Conservation (phyloP, 2,888 invertebrate genomes). For the Mimas tiliae region DNA sequence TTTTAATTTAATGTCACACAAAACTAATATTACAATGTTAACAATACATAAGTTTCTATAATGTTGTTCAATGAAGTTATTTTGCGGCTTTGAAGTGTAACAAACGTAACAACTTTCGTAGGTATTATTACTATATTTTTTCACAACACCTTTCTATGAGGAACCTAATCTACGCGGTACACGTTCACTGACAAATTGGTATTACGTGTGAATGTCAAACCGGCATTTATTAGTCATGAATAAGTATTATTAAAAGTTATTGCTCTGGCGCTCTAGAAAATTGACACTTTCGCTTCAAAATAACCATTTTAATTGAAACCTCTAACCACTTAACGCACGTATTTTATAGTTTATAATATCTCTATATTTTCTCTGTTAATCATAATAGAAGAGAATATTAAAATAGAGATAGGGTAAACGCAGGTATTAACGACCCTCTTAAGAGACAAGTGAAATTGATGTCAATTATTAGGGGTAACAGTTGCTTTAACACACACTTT, state of each 20-base stretch:
- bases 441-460: no score
- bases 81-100: slow-evolving; percentile 2
- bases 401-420: no score
- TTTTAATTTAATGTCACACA: no score
- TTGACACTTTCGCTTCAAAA: slow-evolving; percentile 21
- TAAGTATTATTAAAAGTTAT: slow-evolving; percentile 25
- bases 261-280: slow-evolving; percentile 1
- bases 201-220: slow-evolving; percentile 23
- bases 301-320: slow-evolving; percentile 8
- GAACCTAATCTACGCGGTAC: slow-evolving; percentile 19
- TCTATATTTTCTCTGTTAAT: background rate
- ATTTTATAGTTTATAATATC: background rate
- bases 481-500: no score
- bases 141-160: slow-evolving; percentile 22
- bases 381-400: no score
- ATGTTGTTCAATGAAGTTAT: background rate
- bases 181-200: slow-evolving; percentile 20
- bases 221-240: slow-evolving; percentile 11
- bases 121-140: background rate
- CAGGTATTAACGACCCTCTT: no score
- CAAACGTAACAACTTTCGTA: slow-evolving; percentile 3
- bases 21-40: no score
- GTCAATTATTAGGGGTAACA: no score
- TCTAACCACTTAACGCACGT: background rate
- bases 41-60: no score